A percentile compares a stretch with the other conserved stretches of the same genome.
Conservation (phyloP, 2,797 vertebrate genomes). For the Erpetoichthys calabaricus region DNA sequence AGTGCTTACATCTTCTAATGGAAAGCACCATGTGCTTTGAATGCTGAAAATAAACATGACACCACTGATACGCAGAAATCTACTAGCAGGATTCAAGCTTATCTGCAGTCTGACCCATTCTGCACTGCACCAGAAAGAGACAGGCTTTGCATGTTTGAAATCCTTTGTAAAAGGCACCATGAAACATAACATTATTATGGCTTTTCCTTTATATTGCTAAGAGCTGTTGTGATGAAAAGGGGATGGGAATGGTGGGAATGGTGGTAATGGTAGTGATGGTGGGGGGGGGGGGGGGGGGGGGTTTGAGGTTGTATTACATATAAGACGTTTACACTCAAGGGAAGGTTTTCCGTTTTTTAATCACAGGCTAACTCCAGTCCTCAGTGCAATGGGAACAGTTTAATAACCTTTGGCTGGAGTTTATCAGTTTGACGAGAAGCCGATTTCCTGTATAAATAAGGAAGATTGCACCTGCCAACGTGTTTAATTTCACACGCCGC, state of each 20-base stretch:
- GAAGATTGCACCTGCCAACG: slow-evolving; percentile 25
- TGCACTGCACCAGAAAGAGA: slow-evolving; percentile 10
- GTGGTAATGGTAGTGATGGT: too few relatives aligned
- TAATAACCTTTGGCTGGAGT: slow-evolving; percentile 17
- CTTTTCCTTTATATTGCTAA: too few relatives aligned
- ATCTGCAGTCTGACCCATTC: slow-evolving; percentile 11
- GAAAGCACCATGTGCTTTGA: slow-evolving; percentile 25
- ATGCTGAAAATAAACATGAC: slow-evolving; percentile 28
- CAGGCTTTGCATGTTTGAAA: not conserved
- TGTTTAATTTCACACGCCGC: slow-evolving; percentile 47
- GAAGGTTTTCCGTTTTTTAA: slow-evolving; percentile 3
- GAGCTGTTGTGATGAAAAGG: too few relatives aligned
- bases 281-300: too few relatives aligned
- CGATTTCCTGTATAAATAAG: slow-evolving; percentile 25
- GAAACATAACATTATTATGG: too few relatives aligned
- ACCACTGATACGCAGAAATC: slow-evolving; percentile 9
- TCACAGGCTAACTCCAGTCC: slow-evolving; percentile 11
- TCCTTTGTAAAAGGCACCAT: not conserved
- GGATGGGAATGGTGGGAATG: too few relatives aligned
- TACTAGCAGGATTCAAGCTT: slow-evolving; percentile 8
- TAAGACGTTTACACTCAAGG: too few relatives aligned
- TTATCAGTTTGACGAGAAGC: slow-evolving; percentile 13
- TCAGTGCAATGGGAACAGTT: not conserved
- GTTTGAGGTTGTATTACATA: too few relatives aligned
- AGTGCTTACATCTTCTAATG: slow-evolving; percentile 29